These are phyloP conservation scores for Sarcophaga carnaria DNA, from an alignment of 2,888 invertebrate species.

Conservation along the genomic window DNA sequence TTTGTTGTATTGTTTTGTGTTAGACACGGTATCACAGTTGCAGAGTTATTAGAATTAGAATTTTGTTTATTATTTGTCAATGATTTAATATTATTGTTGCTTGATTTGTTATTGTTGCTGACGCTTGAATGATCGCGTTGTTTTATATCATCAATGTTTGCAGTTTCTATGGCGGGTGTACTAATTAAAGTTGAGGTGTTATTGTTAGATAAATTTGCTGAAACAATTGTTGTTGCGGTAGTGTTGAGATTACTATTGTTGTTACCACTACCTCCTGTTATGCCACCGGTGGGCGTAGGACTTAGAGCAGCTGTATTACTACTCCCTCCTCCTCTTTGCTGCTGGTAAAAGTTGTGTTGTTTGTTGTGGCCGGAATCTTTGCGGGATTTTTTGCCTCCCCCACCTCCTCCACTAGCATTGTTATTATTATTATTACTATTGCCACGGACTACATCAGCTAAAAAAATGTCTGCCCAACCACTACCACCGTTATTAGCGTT, in stretches of 20 bases:
- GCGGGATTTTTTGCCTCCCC: constrained; percentile 75
- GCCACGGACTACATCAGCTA: constrained; percentile 91
- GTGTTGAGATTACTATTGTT: constrained; percentile 49
- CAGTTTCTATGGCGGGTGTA: constrained; percentile 64
- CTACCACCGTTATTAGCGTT: constrained; percentile 76
- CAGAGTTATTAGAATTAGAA: constrained; percentile 77
- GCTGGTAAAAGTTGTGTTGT: constrained; percentile 71
- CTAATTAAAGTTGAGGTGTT: constrained; percentile 80
- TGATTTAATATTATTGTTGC: constrained; percentile 73
- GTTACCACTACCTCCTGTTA: constrained; percentile 49
- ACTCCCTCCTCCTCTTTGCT: constrained; percentile 45
- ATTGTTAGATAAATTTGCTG: constrained; percentile 83
- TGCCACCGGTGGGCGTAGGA: constrained; percentile 76
- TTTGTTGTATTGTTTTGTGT: constrained; percentile 79
- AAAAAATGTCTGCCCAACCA: constrained; percentile 84
- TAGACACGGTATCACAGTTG: constrained; percentile 82
- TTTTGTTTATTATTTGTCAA: constrained; percentile 77
- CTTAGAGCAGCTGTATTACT: constrained; percentile 70
- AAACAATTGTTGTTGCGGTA: constrained; percentile 50
- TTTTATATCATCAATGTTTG: constrained; percentile 77
- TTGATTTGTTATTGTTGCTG: constrained; percentile 68
- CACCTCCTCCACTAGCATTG: constrained; percentile 58
- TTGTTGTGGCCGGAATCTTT: constrained; percentile 77
- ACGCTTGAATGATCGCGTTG: constrained; percentile 78
- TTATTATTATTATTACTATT: constrained; percentile 81